Conservation (phyloP, 2,797 vertebrate genomes). For the Sebastes taczanowskii region DNA sequence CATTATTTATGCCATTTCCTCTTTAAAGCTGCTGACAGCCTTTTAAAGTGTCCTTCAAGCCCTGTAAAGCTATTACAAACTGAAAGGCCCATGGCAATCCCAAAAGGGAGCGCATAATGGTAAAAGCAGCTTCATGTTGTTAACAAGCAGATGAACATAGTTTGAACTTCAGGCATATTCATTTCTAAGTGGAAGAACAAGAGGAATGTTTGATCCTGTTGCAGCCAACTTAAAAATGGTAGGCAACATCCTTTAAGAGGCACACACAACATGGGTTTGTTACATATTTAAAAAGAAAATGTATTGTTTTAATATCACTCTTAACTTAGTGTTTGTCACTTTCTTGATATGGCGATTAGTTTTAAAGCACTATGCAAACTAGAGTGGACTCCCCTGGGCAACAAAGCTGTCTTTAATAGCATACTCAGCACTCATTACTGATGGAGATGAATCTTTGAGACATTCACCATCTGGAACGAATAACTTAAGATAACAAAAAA, state of each 20-base stretch:
- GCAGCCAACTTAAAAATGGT: neutral
- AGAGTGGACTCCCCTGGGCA: slow-evolving; percentile 41
- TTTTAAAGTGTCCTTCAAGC: slow-evolving; percentile 12
- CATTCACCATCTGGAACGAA: slow-evolving; percentile 61
- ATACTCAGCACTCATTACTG: slow-evolving; percentile 55
- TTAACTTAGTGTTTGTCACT: slow-evolving; percentile 14
- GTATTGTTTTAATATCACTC: slow-evolving; percentile 9
- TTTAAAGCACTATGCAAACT: slow-evolving; percentile 31
- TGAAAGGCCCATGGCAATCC: neutral
- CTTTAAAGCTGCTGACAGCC: slow-evolving; percentile 4
- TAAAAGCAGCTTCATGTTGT: neutral
- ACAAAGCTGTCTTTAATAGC: slow-evolving; percentile 54
- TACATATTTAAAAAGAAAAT: neutral
- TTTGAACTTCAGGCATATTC: neutral
- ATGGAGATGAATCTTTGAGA: slow-evolving; percentile 43
- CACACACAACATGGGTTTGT: neutral
- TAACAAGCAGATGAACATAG: neutral
- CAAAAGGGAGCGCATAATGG: neutral
- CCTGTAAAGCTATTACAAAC: neutral
- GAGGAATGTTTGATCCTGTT: neutral
- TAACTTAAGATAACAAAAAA: slow-evolving; percentile 9
- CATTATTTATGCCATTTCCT: slow-evolving; percentile 1
- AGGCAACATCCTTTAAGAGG: neutral
- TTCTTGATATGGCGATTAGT: slow-evolving; percentile 19
- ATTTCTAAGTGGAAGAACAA: slow-evolving; percentile 6